Base-by-base conservation (phyloP, 2,797 vertebrate species). In the Oryzias dopingdopingensis region DNA sequence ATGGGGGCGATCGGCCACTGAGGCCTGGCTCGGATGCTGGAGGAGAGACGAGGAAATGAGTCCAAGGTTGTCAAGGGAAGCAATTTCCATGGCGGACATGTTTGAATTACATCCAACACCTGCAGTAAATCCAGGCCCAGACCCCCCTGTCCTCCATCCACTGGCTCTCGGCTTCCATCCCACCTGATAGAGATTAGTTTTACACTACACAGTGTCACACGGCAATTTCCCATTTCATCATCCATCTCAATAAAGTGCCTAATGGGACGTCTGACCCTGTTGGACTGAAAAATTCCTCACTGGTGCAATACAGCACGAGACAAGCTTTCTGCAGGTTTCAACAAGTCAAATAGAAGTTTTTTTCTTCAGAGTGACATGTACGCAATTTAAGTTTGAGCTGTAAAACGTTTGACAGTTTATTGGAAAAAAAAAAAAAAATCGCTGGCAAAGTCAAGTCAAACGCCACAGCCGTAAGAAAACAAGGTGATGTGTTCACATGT, bases 71-170 rank as follows among this genome's bases (percentile, higher is more conserved):
- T 72, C 65, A 56, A 42, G 52, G 47, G 61, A 71, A 66, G 76
- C 55, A 55, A 58, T 81, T 77, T 77, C 65, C 65, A 75, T 71
- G 48, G 54, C 40, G 23, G 67, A 58, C 42, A 4, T 65, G 65
- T 68, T 59, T 62, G 72, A 83, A 76, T 75, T 74, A 75, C 41
- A 62, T 18, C 60, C 41, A 65, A 40, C 72, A 69, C 65, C 72
- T 56, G 77, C 64, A 26, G 75, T 77, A 73, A 71, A 73, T 78
- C 3, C 62, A 50, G 13, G 5, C 14, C 46, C 63, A 55, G 70
- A 42, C 62, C 42, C 14, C 20, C 16, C 44, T 1, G 17, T 65
- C 50, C 32, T 37, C 32, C 10, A 37, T 62, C 55, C 49, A 14
- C 2, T 4, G 70, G 49, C 66, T 52, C 67, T 41, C 7, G 13